Evolutionary conservation across 2,797 vertebrate genomes (phyloP).

Genomic region (Mionectes olivaceus): DNA sequence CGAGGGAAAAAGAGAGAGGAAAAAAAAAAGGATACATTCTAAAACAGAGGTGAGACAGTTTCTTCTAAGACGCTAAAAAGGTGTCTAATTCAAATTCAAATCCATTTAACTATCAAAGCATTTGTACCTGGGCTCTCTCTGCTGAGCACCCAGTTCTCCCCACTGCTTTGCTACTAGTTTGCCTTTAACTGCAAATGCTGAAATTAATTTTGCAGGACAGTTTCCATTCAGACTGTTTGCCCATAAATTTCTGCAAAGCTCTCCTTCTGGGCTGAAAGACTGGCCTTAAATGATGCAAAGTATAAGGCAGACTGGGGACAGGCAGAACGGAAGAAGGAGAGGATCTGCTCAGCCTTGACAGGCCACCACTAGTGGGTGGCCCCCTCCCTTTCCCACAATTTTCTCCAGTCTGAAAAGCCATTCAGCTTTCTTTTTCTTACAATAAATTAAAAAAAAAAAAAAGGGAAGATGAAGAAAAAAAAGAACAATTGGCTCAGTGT

Average conservation of each 20-base stretch:
- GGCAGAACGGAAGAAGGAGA: neutral
- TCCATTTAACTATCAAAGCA: neutral
- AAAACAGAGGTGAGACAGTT: neutral
- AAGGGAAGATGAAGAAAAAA: fast-evolving
- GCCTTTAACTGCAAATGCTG: neutral
- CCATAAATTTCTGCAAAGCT: neutral
- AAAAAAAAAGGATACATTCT: neutral
- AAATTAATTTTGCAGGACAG: constrained; percentile 2
- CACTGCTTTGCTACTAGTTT: neutral
- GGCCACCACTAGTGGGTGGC: neutral
- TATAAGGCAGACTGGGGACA: neutral
- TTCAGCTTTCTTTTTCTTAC: neutral
- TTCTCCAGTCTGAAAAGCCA: neutral
- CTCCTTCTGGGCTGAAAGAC: neutral
- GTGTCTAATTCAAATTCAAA: neutral
- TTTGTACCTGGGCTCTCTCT: neutral
- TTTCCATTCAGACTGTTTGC: neutral
- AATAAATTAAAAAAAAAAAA: neutral
- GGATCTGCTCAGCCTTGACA: neutral
- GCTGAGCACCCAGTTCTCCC: neutral
- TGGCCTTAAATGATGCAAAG: neutral
- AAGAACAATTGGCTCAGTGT: neutral
- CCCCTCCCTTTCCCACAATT: neutral
- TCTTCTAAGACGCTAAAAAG: neutral
- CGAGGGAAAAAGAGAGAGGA: fast-evolving